phyloP scores from a whole-genome alignment of 2,113 vertebrate genomes.

The Ploceus nigricollis region DNA sequence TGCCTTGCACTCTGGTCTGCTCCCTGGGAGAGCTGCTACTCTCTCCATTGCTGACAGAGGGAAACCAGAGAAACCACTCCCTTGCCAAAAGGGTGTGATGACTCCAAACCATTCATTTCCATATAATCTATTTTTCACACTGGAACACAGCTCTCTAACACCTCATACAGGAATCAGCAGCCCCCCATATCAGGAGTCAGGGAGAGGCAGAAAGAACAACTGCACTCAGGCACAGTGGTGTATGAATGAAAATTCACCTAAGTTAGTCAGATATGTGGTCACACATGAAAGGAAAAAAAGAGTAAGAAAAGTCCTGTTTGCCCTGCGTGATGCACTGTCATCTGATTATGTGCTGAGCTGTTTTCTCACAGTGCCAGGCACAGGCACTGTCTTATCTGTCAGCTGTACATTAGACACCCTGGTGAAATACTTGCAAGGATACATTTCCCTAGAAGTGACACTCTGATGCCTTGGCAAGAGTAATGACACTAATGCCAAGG shows the following conservation, averaged over 20 bases:
- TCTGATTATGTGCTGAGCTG: fast-evolving
- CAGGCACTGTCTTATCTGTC: background rate
- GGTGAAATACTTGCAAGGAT: background rate
- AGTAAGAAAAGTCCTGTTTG: background rate
- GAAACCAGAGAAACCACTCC: background rate
- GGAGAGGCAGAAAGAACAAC: background rate
- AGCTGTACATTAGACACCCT: background rate
- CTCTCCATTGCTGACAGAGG: background rate
- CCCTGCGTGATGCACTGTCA: background rate
- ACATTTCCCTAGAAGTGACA: background rate
- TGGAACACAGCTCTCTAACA: background rate
- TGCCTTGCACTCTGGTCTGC: fast-evolving
- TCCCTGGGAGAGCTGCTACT: background rate
- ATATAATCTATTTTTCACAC: background rate
- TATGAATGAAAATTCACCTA: background rate
- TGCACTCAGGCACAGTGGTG: fast-evolving
- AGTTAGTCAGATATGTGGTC: background rate
- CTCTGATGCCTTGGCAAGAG: background rate
- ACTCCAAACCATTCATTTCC: background rate
- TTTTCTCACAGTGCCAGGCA: background rate
- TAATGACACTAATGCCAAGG: background rate
- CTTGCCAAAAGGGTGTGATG: background rate
- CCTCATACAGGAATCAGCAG: background rate
- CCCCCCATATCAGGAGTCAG: background rate
- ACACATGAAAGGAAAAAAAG: background rate